A percentile compares a stretch with the other conserved stretches of the same genome.
These are phyloP conservation scores for Branchipolynoe longqiensis DNA, from an alignment of 2,888 invertebrate species.

Conservation along the genomic window DNA sequence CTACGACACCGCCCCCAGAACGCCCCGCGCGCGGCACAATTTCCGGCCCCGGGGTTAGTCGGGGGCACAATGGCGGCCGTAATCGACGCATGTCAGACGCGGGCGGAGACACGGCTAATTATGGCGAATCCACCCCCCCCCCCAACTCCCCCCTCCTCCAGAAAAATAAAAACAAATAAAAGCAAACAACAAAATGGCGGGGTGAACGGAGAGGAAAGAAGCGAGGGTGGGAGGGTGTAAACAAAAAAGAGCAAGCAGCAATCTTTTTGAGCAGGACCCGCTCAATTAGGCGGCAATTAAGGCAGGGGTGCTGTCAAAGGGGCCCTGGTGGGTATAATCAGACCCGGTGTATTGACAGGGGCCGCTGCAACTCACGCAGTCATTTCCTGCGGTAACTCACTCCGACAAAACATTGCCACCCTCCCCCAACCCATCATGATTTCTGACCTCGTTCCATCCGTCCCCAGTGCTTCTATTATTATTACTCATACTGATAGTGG, in stretches of 20 bases:
- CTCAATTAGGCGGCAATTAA: conserved; percentile 3
- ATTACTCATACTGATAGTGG: no score
- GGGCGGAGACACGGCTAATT: conserved; percentile 26
- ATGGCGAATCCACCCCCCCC: not conserved
- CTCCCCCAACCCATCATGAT: no score
- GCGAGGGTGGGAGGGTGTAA: no score
- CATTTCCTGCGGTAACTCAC: not conserved
- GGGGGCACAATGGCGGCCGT: conserved; percentile 17
- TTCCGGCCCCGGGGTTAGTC: conserved; percentile 5
- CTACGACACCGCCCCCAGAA: conserved; percentile 7
- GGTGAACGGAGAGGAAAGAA: no score
- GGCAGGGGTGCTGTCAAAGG: not conserved
- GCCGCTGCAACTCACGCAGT: no score
- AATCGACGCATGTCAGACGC: conserved; percentile 36
- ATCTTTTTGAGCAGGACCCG: not conserved
- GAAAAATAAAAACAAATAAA: no score
- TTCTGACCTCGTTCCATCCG: no score
- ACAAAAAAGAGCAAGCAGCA: no score
- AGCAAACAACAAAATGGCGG: no score
- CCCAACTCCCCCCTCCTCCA: not conserved
- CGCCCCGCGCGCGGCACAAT: conserved; percentile 2
- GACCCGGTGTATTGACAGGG: not conserved
- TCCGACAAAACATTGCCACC: no score
- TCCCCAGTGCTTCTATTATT: no score
- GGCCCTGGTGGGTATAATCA: no score